Evolutionary conservation across 2,888 invertebrate species (phyloP), one percentile per base, ranked within the genome.

Genomic region (Agrotis segetum): DNA sequence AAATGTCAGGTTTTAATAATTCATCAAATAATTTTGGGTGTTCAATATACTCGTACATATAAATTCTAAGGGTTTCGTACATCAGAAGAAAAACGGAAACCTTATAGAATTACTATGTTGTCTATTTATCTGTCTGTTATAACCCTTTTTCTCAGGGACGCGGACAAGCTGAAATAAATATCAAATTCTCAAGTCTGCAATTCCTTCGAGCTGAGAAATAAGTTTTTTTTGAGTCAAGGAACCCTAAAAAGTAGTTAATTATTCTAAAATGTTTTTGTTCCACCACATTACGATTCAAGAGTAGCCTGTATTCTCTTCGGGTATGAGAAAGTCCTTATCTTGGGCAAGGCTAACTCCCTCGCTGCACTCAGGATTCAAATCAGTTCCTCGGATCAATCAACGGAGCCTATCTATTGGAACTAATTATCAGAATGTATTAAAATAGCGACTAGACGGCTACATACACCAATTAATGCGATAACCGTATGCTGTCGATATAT

Each of bases 401-500:
- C 17, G 40, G 50, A 46, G 40, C 24, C 7, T 56, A 46, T 69
- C 44, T 24, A 3, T 56, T 46, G 9, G 40, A 40, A 40, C 9
- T 40, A 40, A 40, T 40, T 40, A 40, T 40, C 56, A 72, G n/a
- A 76, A 71, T 61, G n/a, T 58, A 71, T 61, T 62, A 13, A 58
- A 61, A 79, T 65, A 76, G 24, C 14, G 21, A 19, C 47, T 58
- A 49, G 52, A 58, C 61, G 9, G 61, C 47, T 47, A 61, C 65
- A 61, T 58, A 49, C 58, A 44, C 79, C 24, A 79, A 73, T 79
- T 73, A 66, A 62, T 19, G 34, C 24, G 3, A 6, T 79, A 79
- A 76, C 73, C 24, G 73, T 49, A 52, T 19, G 21, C 73, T 65
- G 73, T 76, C 73, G 40, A 79, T 72, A 49, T 53, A 40, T 60